phyloP scores from a whole-genome alignment of 2,797 vertebrate genomes.

The Phataginus tetradactyla region DNA sequence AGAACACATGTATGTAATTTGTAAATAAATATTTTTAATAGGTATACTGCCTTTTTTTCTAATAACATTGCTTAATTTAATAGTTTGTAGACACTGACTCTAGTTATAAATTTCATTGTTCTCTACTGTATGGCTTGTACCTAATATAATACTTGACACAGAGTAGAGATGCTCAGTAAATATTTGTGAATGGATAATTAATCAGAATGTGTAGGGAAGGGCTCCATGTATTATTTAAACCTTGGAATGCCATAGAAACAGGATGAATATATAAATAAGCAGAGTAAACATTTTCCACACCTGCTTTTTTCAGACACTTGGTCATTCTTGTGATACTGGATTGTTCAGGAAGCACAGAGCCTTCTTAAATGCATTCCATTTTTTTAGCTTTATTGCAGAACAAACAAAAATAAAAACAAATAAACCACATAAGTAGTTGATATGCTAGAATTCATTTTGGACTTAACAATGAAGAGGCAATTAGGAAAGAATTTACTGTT shows the following conservation, averaged over 20 bases:
- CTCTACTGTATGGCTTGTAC: background rate
- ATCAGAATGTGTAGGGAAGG: slow-evolving; percentile 16
- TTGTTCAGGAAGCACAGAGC: background rate
- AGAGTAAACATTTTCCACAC: background rate
- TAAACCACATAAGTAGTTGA: background rate
- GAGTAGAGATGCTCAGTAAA: slow-evolving; percentile 24
- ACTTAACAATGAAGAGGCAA: background rate
- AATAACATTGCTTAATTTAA: background rate
- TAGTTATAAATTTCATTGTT: background rate
- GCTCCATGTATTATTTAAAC: slow-evolving; percentile 57
- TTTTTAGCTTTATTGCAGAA: background rate
- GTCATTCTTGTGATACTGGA: background rate
- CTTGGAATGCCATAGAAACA: slow-evolving; percentile 31
- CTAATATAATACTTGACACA: background rate
- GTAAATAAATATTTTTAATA: slow-evolving; percentile 3
- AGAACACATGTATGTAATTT: background rate
- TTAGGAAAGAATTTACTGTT: background rate
- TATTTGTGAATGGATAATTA: slow-evolving; percentile 64
- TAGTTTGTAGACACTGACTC: background rate
- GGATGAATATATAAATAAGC: background rate
- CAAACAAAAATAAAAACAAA: slow-evolving; percentile 5
- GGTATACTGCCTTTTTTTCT: background rate
- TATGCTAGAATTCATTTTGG: background rate
- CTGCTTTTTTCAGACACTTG: background rate
- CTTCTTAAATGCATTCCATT: background rate